Conservation (phyloP, 2,797 vertebrate genomes). For the Glossophaga mutica region DNA sequence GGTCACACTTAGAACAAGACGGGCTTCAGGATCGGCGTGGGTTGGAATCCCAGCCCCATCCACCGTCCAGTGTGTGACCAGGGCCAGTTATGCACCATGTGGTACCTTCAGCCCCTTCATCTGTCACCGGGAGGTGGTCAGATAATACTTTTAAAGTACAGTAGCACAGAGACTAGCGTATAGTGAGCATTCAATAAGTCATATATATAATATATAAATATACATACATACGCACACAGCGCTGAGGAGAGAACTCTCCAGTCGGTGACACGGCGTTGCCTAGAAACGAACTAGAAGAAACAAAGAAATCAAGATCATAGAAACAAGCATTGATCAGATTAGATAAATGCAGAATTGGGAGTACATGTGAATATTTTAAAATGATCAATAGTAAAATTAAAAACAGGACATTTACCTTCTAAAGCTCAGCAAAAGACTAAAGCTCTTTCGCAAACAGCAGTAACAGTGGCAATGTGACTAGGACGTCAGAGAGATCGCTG, state of each 20-base stretch:
- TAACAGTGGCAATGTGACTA: background rate
- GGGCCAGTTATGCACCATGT: background rate
- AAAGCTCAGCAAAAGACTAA: background rate
- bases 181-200: background rate
- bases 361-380: background rate
- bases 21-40: background rate
- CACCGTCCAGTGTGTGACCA: background rate
- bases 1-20: background rate
- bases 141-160: background rate
- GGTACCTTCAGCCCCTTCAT: background rate
- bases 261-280: background rate
- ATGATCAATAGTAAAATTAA: background rate
- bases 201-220: too few relatives aligned
- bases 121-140: background rate
- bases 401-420: background rate
- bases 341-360: background rate
- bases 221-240: background rate
- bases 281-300: background rate
- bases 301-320: background rate
- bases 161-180: background rate
- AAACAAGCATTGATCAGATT: background rate
- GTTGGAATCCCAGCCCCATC: background rate
- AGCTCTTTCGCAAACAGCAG: background rate
- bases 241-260: background rate
- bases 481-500: background rate